phyloP scores from a whole-genome alignment of 2,888 invertebrate species.

The Leptarthrus brevirostris region DNA sequence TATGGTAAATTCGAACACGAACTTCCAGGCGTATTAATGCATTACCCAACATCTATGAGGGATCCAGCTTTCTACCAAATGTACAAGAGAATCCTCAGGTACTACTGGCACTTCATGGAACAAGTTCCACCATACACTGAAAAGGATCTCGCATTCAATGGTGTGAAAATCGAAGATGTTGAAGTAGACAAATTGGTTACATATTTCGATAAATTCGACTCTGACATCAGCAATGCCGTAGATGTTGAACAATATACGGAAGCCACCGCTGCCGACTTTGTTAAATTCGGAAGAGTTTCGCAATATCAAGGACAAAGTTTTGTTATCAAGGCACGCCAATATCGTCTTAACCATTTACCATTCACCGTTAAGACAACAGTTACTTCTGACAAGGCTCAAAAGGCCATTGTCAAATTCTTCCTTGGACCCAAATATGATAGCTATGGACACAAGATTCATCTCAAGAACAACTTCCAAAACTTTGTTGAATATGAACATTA shows the following conservation, averaged over 20 bases:
- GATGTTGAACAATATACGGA: conserved; percentile 66
- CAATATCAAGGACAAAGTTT: conserved; percentile 65
- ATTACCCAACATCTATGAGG: conserved; percentile 75
- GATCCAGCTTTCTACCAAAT: conserved; percentile 80
- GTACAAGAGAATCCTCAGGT: conserved; percentile 72
- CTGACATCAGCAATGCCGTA: conserved; percentile 70
- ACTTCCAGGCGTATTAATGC: conserved; percentile 69
- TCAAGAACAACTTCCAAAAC: conserved; percentile 72
- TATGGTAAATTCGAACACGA: conserved; percentile 59
- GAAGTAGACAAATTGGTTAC: conserved; percentile 75
- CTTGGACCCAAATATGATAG: conserved; percentile 78
- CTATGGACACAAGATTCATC: conserved; percentile 69
- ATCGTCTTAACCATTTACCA: conserved; percentile 75
- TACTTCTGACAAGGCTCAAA: conserved; percentile 70
- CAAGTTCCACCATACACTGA: conserved; percentile 73
- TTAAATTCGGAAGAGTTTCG: conserved; percentile 62
- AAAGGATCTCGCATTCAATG: conserved; percentile 73
- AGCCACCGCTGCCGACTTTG: conserved; percentile 59
- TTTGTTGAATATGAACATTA: conserved; percentile 77
- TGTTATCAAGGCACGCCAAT: conserved; percentile 71
- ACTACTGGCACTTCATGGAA: conserved; percentile 71
- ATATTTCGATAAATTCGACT: conserved; percentile 76
- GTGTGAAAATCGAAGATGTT: conserved; percentile 74
- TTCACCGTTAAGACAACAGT: conserved; percentile 73
- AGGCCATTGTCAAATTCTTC: conserved; percentile 75